Evolutionary conservation across 2,797 vertebrate genomes (phyloP), one percentile per base, ranked within the genome.

Genomic region (Syngnathus rostellatus): DNA sequence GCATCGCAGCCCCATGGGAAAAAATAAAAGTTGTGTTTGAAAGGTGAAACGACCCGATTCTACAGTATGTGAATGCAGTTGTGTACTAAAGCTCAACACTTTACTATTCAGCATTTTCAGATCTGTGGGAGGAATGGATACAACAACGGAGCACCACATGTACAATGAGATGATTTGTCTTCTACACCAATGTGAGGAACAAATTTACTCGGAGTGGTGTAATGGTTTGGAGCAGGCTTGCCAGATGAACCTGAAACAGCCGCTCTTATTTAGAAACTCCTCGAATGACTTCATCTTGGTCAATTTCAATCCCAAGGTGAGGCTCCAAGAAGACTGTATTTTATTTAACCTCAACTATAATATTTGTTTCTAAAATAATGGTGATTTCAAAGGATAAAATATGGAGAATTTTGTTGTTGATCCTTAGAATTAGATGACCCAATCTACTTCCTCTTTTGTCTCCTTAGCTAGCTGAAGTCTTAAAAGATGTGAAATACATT

Each of bases 401-500:
- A 1, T 1, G 5, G 12, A 46, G 45, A 46, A 31, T 31, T 31
- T 31, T 31, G 31, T 31, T 31, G 31, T 31, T 31, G 31, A 31
- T 31, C 31, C 31, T 31, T 4, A 31, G 31, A 31, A 31, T 31
- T 31, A 31, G 31, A 31, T 31, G 31, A 31, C 31, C 31, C 31
- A 31, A 31, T 31, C 3, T 31, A 31, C 31, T 31, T 31, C 31
- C 31, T 75, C n/a, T 39, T 69, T 77, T 79, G 21, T 0, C 16
- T 75, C 65, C 76, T 8, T 69, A 94, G 91, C 79, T 92, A 41
- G 84, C 88, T 63, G 89, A 85, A 68, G 79, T 94, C 43, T 79
- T 94, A 70, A 93, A 89, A 80, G 93, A 95, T 73, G 91, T 94
- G 51, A 93, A 90, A 70, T 91, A 93, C 61, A 86, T 95, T 73